Evolutionary conservation across 2,888 invertebrate genomes (phyloP), one percentile per base, ranked within the genome.

Genomic region (Stenodera caucasica): DNA sequence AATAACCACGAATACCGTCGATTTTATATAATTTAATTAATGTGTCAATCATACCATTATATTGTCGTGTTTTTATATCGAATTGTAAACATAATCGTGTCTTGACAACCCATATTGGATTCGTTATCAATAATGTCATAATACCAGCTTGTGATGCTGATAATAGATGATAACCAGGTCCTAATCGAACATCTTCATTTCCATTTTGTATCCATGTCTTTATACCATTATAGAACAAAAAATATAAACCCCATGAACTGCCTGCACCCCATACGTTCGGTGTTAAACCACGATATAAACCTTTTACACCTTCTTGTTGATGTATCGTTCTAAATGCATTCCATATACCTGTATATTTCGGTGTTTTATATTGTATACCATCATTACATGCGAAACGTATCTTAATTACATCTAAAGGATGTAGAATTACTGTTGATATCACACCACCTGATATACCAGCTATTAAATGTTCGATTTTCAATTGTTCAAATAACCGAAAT

Each of bases 41-140:
- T 32, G 96, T 96, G 81, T 99, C 96, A 1, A 90, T 76, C 91
- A 97, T 94, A 63, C 98, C 98, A 56, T 85, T 87, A 80, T 98
- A 99, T 75, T 88, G 87, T 66, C 84, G 82, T 8, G 72, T 72
- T 61, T 84, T 84, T 57, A 87, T 88, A 74, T 84, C 85, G 80
- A 96, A 97, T 81, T 99, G 98, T 66, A 99, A 85, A 78, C 98
- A 98, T 64, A 99, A 85, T 60, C 98, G 84, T 0, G 99, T 99
- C 85, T 99, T 99, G 58, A 96, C 93, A 64, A 99, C 98, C 99
- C 99, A 99, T 73, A 99, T 89, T 32, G 99, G 99, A 82, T 99
- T 99, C 49, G 98, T 98, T 81, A 98, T 85, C 45, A 94, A 77
- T 57, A 98, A 84, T 0, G 98, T 97, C 1, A 94, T 82, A 30